Conservation (phyloP, 2,113 vertebrate genomes). For the Hipposideros armiger region DNA sequence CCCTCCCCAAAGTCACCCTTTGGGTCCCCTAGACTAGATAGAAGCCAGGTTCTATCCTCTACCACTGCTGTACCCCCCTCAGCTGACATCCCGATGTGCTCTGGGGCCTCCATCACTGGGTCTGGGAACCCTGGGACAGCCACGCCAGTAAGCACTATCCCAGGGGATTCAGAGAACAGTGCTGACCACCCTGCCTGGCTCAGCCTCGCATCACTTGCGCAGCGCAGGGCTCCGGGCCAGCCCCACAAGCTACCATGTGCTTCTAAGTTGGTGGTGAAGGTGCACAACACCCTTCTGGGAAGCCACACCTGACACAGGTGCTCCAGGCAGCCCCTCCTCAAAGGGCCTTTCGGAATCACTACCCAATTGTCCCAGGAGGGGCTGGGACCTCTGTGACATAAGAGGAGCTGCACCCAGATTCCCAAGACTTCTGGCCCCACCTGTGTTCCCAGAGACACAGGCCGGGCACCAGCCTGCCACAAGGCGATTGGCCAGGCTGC, state of each 20-base stretch:
- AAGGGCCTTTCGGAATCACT: slow-evolving; percentile 20
- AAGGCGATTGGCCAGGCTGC: neutral
- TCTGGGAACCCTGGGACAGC: neutral
- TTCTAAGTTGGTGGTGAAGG: neutral
- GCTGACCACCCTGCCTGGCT: neutral
- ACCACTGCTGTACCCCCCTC: neutral
- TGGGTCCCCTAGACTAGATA: neutral
- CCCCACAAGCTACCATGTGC: fast-evolving
- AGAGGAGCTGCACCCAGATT: neutral
- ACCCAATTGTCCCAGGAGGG: neutral
- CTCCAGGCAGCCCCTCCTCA: neutral
- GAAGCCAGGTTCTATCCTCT: neutral
- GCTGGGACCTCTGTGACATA: neutral
- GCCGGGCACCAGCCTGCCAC: neutral
- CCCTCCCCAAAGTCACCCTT: neutral
- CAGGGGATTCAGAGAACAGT: no score
- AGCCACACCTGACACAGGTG: neutral
- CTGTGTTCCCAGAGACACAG: neutral
- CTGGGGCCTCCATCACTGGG: fast-evolving
- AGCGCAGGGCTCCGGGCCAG: fast-evolving
- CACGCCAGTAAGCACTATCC: fast-evolving
- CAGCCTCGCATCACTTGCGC: no score
- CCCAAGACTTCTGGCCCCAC: neutral
- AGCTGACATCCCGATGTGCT: fast-evolving
- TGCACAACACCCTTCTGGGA: fast-evolving